These are phyloP conservation scores for Oikopleura albicans DNA, from an alignment of 23 tunicate genomes.

Conservation along the genomic window DNA sequence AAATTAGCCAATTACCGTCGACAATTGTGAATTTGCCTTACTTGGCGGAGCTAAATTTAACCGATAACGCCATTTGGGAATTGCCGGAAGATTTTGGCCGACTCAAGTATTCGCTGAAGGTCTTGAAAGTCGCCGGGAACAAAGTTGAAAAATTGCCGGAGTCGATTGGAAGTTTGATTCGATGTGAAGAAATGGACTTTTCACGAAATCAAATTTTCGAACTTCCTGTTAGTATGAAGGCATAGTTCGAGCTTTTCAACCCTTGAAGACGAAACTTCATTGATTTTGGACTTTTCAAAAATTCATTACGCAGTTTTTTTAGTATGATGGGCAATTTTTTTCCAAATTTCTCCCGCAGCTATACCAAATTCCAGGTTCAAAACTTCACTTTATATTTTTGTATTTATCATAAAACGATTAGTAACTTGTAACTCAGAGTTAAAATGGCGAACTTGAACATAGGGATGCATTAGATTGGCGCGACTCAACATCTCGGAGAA, in stretches of 20 bases:
- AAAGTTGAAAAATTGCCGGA: conserved; percentile 1
- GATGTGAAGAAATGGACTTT: not conserved
- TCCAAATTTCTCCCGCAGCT: too few relatives aligned
- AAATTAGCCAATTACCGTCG: conserved; percentile 29
- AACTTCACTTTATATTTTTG: too few relatives aligned
- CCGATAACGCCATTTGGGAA: conserved; percentile 38
- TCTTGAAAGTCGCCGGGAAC: not conserved
- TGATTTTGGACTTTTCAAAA: too few relatives aligned
- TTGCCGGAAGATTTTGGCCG: conserved; percentile 53
- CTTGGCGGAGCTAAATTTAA: conserved; percentile 32
- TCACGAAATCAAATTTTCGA: not conserved
- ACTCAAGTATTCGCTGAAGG: not conserved
- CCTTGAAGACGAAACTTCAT: too few relatives aligned
- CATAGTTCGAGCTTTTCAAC: too few relatives aligned
- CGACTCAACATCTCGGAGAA: not conserved
- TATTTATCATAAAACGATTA: too few relatives aligned
- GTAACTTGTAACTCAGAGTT: too few relatives aligned
- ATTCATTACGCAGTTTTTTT: too few relatives aligned
- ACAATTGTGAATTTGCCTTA: conserved; percentile 47
- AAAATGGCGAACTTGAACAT: too few relatives aligned
- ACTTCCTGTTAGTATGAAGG: too few relatives aligned
- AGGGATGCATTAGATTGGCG: not conserved
- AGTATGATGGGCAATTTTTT: too few relatives aligned
- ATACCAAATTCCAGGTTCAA: too few relatives aligned
- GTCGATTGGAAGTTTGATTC: not conserved